Evolutionary conservation across 2,797 vertebrate species (phyloP).

Genomic region (Salmo trutta): DNA sequence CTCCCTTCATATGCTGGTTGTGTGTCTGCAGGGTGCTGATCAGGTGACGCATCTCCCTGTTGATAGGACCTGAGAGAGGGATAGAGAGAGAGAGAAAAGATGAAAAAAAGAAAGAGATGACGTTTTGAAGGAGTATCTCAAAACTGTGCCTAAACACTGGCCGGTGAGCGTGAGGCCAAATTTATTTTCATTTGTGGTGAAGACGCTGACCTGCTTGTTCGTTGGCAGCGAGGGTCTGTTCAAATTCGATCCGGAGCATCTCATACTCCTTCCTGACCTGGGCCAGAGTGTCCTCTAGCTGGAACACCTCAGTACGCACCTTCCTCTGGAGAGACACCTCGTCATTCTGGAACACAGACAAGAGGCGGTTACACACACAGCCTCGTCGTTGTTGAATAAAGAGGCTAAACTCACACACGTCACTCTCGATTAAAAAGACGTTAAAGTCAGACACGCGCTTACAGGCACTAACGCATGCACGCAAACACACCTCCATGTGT

Average conservation of each 20-base stretch:
- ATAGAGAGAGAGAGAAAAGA: constrained; percentile 11
- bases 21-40: constrained; percentile 97
- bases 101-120: neutral
- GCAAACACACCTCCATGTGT: constrained; percentile 86
- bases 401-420: neutral
- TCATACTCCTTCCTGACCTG: constrained; percentile 98
- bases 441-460: neutral
- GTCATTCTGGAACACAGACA: constrained; percentile 80
- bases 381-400: no score
- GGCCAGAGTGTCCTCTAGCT: constrained; percentile 94
- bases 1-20: constrained; percentile 97
- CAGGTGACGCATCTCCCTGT: constrained; percentile 95
- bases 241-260: constrained; percentile 97
- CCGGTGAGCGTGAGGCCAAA: neutral
- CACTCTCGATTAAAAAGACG: neutral
- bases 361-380: constrained; percentile 7
- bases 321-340: constrained; percentile 96
- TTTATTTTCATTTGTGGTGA: neutral
- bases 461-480: neutral
- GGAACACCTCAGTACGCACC: constrained; percentile 95
- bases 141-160: neutral
- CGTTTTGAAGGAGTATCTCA: neutral
- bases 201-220: constrained; percentile 87
- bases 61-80: constrained; percentile 86
- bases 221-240: constrained; percentile 95